Percentiles rank a stretch among this genome's conserved stretches.
These are phyloP conservation scores for Drosophila kanapiae DNA, from an alignment of 1,140 invertebrate species.

Conservation along the genomic window DNA sequence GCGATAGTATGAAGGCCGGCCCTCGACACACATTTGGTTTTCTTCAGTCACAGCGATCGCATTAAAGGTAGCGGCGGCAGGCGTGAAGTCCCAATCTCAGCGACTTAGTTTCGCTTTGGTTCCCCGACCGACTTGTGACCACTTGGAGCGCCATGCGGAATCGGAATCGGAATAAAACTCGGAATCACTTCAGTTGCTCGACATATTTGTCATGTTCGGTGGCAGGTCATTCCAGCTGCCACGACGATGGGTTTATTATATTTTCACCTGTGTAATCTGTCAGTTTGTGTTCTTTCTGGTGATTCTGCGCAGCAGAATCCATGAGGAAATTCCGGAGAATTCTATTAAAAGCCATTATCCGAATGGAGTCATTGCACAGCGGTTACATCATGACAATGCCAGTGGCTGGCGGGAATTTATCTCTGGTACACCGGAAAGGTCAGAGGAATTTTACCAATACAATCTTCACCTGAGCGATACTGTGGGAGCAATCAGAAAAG, in stretches of 20 bases:
- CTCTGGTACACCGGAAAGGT: slow-evolving; percentile 10
- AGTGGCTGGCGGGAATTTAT: slow-evolving; percentile 40
- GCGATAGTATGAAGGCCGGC: slow-evolving; percentile 5
- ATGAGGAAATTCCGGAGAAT: background rate
- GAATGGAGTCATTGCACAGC: background rate
- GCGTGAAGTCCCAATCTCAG: slow-evolving; percentile 23
- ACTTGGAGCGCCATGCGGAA: slow-evolving; percentile 8
- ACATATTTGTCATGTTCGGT: slow-evolving; percentile 44
- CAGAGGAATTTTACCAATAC: slow-evolving; percentile 47
- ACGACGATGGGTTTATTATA: slow-evolving; percentile 16
- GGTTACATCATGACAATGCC: background rate
- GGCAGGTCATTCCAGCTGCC: background rate
- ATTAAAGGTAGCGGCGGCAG: background rate
- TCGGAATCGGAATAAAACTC: background rate
- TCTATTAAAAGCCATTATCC: too few species aligned
- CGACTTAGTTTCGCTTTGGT: slow-evolving; percentile 33
- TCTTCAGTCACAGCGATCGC: slow-evolving; percentile 1
- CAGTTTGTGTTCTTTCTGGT: slow-evolving; percentile 32
- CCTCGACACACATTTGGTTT: background rate
- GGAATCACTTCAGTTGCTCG: slow-evolving; percentile 21
- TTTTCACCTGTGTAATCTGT: slow-evolving; percentile 16
- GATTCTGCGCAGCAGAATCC: background rate
- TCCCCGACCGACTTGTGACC: slow-evolving; percentile 5
- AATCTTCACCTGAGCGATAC: slow-evolving; percentile 55
- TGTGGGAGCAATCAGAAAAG: slow-evolving; percentile 38